These are phyloP conservation scores for Ceratosolen fusciceps DNA, from an alignment of 1,140 invertebrate genomes.

Conservation along the genomic window DNA sequence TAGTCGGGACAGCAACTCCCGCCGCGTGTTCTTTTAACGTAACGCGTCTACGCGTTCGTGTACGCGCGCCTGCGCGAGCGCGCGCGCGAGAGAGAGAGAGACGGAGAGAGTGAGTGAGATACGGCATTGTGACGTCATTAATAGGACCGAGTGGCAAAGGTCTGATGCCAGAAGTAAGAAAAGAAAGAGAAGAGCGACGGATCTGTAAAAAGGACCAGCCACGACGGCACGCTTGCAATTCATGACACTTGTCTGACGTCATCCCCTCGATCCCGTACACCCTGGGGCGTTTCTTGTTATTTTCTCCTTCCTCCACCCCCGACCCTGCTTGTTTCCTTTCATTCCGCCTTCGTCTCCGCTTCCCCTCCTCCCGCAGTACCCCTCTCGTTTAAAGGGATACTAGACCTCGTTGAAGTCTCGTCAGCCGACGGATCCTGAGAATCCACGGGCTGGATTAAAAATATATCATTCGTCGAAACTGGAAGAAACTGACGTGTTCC, in stretches of 20 bases:
- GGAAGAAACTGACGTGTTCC: background rate
- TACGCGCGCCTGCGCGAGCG: background rate
- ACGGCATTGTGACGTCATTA: conserved; percentile 43
- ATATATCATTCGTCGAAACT: conserved; percentile 2
- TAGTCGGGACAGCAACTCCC: conserved; percentile 2
- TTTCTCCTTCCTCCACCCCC: background rate
- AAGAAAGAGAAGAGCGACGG: background rate
- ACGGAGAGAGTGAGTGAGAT: too few species aligned
- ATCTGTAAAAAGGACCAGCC: background rate
- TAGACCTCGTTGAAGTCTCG: too few species aligned
- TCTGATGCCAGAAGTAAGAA: conserved; percentile 4
- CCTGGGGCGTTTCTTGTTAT: background rate
- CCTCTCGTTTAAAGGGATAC: too few species aligned
- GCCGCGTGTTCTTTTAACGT: background rate
- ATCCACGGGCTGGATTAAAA: background rate
- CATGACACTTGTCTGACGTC: background rate
- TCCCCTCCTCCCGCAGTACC: too few species aligned
- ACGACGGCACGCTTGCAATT: conserved; percentile 20
- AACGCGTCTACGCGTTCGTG: background rate
- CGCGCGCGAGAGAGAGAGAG: background rate
- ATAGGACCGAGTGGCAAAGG: conserved; percentile 21
- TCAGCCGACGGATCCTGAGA: background rate
- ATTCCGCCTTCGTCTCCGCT: too few species aligned
- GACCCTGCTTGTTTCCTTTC: too few species aligned
- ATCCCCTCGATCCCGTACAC: background rate